Conservation (phyloP, 1,140 invertebrate genomes). For the Acromyrmex charruanus region DNA sequence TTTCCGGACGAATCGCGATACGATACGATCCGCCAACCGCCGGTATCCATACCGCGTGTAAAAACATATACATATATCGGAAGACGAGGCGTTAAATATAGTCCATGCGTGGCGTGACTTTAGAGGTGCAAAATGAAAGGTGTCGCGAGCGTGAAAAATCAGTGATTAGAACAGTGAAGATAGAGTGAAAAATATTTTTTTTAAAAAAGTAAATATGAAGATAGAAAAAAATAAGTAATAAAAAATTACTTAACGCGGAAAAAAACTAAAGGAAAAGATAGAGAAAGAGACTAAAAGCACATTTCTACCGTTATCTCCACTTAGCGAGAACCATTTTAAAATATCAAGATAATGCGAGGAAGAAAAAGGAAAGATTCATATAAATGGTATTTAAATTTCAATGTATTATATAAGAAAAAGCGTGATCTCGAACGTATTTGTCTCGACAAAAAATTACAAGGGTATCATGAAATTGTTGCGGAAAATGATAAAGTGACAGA, state of each 20-base stretch:
- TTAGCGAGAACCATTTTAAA: background rate
- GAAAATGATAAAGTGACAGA: constrained; percentile 15
- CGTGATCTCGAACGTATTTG: background rate
- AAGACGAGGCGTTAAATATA: constrained; percentile 36
- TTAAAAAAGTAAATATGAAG: background rate
- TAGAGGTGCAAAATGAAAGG: background rate
- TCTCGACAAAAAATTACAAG: background rate
- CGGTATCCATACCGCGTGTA: background rate
- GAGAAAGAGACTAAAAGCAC: background rate
- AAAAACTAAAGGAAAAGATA: background rate
- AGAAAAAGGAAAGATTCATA: background rate
- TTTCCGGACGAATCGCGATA: constrained; percentile 52
- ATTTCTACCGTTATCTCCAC: background rate
- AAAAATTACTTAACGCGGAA: background rate
- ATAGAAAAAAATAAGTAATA: background rate
- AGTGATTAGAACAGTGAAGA: too few relatives aligned
- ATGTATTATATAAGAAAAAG: background rate
- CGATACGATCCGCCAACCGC: constrained; percentile 38
- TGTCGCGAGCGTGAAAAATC: background rate
- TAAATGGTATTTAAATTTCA: background rate
- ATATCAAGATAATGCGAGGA: background rate
- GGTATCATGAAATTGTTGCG: background rate
- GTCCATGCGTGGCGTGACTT: background rate
- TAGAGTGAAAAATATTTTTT: background rate
- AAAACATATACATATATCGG: constrained; percentile 12